phyloP scores from a whole-genome alignment of 2,888 invertebrate genomes.

The Salpingus planirostris region DNA sequence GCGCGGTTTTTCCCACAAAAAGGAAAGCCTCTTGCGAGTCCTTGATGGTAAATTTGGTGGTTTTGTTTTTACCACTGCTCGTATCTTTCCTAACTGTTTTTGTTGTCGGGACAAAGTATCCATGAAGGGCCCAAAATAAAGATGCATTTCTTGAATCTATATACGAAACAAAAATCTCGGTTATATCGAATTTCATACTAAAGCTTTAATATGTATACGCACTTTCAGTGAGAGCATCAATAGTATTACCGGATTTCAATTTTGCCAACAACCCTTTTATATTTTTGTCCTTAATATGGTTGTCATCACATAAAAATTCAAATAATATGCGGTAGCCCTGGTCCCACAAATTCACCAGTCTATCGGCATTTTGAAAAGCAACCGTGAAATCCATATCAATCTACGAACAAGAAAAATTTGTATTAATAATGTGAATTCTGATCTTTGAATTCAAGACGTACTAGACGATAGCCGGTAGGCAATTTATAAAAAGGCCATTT shows the following conservation, averaged over 20 bases:
- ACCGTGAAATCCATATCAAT: constrained; percentile 3
- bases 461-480: constrained; percentile 9
- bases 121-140: constrained; percentile 14
- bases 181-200: no score
- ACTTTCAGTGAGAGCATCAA: neutral
- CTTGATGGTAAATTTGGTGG: constrained; percentile 2
- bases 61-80: constrained; percentile 4
- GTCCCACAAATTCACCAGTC: neutral
- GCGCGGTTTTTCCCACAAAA: constrained; percentile 2
- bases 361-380: constrained; percentile 2
- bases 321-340: neutral
- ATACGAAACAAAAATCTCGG: no score
- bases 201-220: neutral
- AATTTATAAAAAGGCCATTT: constrained; percentile 14
- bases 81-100: constrained; percentile 8
- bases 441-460: neutral
- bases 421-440: neutral
- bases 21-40: constrained; percentile 6
- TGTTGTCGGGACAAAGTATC: constrained; percentile 14
- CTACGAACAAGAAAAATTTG: constrained; percentile 1
- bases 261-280: constrained; percentile 1
- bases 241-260: neutral
- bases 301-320: neutral
- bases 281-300: constrained; percentile 1
- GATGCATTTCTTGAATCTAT: constrained; percentile 12